Evolutionary conservation across 2,797 vertebrate genomes (phyloP).

Genomic region (Pachyuromys duprasi): DNA sequence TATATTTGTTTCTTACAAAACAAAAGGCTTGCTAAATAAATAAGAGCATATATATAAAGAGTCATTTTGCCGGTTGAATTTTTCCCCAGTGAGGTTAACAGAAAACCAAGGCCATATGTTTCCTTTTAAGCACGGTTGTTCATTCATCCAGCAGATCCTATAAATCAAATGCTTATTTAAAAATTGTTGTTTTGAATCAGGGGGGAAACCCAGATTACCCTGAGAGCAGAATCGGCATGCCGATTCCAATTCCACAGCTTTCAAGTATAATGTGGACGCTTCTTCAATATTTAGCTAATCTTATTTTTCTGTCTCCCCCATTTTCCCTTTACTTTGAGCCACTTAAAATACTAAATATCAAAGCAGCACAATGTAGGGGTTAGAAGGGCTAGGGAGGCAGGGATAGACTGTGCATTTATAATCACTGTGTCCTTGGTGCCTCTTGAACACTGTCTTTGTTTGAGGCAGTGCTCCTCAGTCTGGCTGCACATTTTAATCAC

Average conservation of each 20-base stretch:
- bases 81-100: conserved; percentile 30
- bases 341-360: conserved; percentile 20
- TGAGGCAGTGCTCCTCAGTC: not conserved
- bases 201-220: not conserved
- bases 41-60: not conserved
- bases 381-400: not conserved
- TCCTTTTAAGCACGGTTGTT: conserved; percentile 35
- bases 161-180: conserved; percentile 48
- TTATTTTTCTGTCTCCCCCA: conserved; percentile 9
- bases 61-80: conserved; percentile 51
- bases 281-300: conserved; percentile 17
- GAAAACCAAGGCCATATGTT: conserved; percentile 21
- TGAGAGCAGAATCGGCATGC: not conserved
- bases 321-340: conserved; percentile 40
- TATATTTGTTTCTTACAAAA: too few relatives aligned
- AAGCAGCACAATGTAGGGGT: not conserved
- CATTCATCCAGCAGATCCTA: conserved; percentile 38
- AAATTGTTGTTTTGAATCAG: not conserved
- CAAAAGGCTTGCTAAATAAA: too few relatives aligned
- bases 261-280: conserved; percentile 28
- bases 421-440: not conserved
- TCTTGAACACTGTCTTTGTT: conserved; percentile 23
- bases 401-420: conserved; percentile 8
- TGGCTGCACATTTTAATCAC: not conserved
- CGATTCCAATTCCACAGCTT: conserved; percentile 39